Conservation (phyloP, 2,888 invertebrate species). For the Biston betularia region DNA sequence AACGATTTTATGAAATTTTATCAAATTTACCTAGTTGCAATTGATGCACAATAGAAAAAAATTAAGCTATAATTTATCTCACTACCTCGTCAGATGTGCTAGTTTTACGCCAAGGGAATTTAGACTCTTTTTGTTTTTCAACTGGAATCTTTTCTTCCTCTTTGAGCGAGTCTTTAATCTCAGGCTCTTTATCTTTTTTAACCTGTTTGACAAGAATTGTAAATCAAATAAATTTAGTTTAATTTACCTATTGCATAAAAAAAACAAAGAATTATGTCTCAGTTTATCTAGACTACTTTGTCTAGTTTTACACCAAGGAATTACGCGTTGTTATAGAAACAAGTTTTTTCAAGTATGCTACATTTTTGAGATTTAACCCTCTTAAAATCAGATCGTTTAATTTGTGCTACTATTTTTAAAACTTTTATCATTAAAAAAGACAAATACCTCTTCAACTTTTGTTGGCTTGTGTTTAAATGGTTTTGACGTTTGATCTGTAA, state of each 20-base stretch:
- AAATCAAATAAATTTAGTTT: background rate
- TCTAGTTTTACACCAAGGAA: too few relatives aligned
- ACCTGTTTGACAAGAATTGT: slow-evolving; percentile 37
- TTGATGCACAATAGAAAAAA: too few relatives aligned
- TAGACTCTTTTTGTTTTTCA: slow-evolving; percentile 41
- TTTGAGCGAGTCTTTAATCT: slow-evolving; percentile 19
- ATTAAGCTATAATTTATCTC: background rate
- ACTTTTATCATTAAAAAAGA: slow-evolving; percentile 7
- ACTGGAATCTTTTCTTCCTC: slow-evolving; percentile 23
- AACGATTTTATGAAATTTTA: background rate
- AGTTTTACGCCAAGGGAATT: slow-evolving; percentile 44
- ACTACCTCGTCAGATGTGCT: slow-evolving; percentile 45
- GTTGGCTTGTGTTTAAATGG: slow-evolving; percentile 39
- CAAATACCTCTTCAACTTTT: slow-evolving; percentile 39
- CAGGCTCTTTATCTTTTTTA: slow-evolving; percentile 34
- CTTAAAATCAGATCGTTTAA: too few relatives aligned
- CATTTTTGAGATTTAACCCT: slow-evolving; percentile 20
- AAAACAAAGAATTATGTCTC: too few relatives aligned
- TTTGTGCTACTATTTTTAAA: background rate
- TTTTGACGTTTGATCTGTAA: slow-evolving; percentile 48
- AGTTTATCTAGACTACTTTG: too few relatives aligned
- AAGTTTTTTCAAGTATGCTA: slow-evolving; percentile 30
- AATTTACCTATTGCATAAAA: background rate
- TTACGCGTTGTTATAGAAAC: too few relatives aligned
- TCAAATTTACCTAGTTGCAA: background rate